phyloP scores from a whole-genome alignment of 2,888 invertebrate genomes.

The Netelia melanura region DNA sequence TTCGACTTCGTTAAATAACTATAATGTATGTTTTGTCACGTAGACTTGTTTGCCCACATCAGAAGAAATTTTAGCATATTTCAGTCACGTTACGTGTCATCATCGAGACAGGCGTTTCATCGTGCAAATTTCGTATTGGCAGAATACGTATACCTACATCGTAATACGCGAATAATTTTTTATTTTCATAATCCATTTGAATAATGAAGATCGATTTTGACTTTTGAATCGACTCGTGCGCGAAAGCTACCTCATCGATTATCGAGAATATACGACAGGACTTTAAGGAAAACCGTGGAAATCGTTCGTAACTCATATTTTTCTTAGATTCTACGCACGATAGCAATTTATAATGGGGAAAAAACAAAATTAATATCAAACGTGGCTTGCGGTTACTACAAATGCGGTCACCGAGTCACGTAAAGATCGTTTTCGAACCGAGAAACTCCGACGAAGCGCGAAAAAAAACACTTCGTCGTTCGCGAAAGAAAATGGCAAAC shows the following conservation, averaged over 20 bases:
- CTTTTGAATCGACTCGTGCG: background rate
- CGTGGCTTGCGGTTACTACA: background rate
- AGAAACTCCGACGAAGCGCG: background rate
- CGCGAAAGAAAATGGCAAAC: background rate
- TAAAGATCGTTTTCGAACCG: background rate
- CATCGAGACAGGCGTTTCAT: background rate
- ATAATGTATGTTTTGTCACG: background rate
- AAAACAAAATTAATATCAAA: background rate
- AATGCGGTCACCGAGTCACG: conserved; percentile 30
- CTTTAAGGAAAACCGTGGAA: conserved; percentile 9
- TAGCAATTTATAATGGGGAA: background rate
- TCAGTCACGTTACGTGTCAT: background rate
- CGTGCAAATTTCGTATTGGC: background rate
- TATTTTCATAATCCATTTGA: conserved; percentile 6
- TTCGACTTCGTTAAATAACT: background rate
- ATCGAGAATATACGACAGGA: conserved; percentile 5
- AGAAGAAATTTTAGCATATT: background rate
- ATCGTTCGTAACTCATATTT: background rate
- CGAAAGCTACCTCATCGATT: background rate
- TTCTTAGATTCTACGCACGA: background rate
- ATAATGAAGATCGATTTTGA: conserved; percentile 5
- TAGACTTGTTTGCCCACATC: background rate
- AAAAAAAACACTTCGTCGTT: background rate
- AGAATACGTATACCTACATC: background rate
- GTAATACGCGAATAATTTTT: background rate